Evolutionary conservation across 1,140 invertebrate genomes (phyloP).

Genomic region (Condylostylus longicornis): DNA sequence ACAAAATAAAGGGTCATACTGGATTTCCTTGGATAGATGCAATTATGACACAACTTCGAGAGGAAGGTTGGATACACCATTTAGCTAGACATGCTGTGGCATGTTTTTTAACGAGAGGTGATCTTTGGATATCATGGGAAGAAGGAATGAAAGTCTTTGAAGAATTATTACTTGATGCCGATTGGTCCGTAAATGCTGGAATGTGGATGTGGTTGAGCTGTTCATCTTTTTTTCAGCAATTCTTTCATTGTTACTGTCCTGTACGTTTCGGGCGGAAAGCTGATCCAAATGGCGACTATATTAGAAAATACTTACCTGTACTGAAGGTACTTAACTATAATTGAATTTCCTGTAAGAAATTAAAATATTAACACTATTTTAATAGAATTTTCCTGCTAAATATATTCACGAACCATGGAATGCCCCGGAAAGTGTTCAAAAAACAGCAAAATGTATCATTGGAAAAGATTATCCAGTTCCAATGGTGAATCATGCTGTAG

Average conservation of each 20-base stretch:
- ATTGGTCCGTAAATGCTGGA: slow-evolving; percentile 64
- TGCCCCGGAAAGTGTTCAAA: slow-evolving; percentile 49
- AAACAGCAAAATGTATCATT: slow-evolving; percentile 49
- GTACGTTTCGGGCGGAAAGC: slow-evolving; percentile 60
- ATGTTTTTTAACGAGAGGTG: slow-evolving; percentile 51
- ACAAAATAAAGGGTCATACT: slow-evolving; percentile 50
- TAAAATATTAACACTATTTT: too few species aligned
- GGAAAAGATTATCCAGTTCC: slow-evolving; percentile 54
- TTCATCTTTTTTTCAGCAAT: slow-evolving; percentile 62
- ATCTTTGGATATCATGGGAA: slow-evolving; percentile 50
- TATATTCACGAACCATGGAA: slow-evolving; percentile 67
- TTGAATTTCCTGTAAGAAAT: too few species aligned
- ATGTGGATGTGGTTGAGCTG: slow-evolving; percentile 68
- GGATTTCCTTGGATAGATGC: slow-evolving; percentile 70
- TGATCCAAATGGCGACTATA: slow-evolving; percentile 54
- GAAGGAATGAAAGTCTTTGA: slow-evolving; percentile 50
- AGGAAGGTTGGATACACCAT: slow-evolving; percentile 66
- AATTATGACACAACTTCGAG: slow-evolving; percentile 54
- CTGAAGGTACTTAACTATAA: too few species aligned
- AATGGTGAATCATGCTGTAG: slow-evolving; percentile 54
- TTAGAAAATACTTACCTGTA: slow-evolving; percentile 56
- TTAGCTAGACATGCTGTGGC: slow-evolving; percentile 56
- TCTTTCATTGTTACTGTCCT: slow-evolving; percentile 58
- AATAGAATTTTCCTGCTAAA: slow-evolving; percentile 58
- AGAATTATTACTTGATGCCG: slow-evolving; percentile 54